Evolutionary conservation across 2,888 invertebrate genomes (phyloP), one percentile per base, ranked within the genome.

Genomic region (Pilophorus perplexus): DNA sequence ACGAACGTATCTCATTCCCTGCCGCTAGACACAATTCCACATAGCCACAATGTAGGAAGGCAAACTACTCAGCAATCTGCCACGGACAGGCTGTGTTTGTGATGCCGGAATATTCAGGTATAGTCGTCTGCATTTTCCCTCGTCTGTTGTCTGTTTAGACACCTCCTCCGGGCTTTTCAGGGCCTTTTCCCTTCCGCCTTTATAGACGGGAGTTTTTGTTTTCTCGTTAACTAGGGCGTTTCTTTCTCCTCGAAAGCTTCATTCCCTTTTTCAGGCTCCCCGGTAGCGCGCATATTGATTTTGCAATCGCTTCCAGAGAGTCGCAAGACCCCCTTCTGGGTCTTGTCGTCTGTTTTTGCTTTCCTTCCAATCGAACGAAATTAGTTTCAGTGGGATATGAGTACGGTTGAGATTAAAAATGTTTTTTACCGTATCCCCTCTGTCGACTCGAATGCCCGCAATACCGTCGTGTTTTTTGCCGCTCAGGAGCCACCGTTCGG

Each of bases 321-420:
- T 12, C 33, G 33, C 12, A 12, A 12, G 33, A 8, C 12, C 12
- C 33, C 12, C 33, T 12, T 12, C 33, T 33, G 33, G n/a, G n/a
- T n/a, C n/a, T n/a, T 33, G 6, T 33, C 33, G 6, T 8, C 52
- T 52, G 52, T 52, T 52, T 52, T 52, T 52, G 52, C 52, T 52
- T 52, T 28, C 52, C n/a, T n/a, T n/a, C 18, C n/a, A 52, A 52
- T 52, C 52, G 52, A 28, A 52, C 52, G 52, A 52, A 52, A 52
- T 52, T 52, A 52, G 52, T 52, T 52, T 18, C 52, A 52, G 16
- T 52, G 10, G 52, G 28, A 52, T 52, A 52, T 52, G 52, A 52
- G 52, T 28, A 25, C 28, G 52, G 52, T 28, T 28, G 52, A 28
- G 33, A 33, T 33, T 33, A 8, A 33, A 33, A 33, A 33, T 8